Percentiles rank a stretch among this genome's conserved stretches.
These are phyloP conservation scores for Chloroclystis v-ata DNA, from an alignment of 2,888 invertebrate genomes.

Conservation along the genomic window DNA sequence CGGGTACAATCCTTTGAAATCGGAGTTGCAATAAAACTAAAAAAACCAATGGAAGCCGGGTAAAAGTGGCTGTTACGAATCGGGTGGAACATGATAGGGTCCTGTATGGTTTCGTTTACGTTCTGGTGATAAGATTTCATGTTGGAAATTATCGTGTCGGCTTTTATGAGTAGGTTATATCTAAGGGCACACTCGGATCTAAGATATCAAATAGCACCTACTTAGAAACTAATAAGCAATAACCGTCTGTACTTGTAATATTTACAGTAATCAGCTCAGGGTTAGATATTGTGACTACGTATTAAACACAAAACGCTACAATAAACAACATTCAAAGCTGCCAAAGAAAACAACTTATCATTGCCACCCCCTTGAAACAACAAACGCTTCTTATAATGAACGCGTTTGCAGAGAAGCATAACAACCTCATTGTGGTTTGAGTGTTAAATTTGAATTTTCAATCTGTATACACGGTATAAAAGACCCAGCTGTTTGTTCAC, in stretches of 20 bases:
- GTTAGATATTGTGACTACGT: too few species aligned
- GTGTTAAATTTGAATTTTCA: slow-evolving; percentile 45
- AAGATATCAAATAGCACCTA: too few species aligned
- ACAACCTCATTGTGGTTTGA: slow-evolving; percentile 7
- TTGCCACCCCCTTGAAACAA: slow-evolving; percentile 2
- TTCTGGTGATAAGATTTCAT: too few species aligned
- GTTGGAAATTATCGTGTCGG: too few species aligned
- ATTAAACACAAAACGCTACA: too few species aligned
- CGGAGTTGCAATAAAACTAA: slow-evolving; percentile 17
- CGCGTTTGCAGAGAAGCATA: slow-evolving; percentile 11
- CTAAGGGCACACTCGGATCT: too few species aligned
- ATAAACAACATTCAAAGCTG: background rate
- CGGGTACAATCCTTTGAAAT: slow-evolving; percentile 18
- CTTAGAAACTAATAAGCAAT: too few species aligned
- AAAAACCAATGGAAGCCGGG: slow-evolving; percentile 8
- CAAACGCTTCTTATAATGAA: slow-evolving; percentile 12
- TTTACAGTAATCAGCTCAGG: too few species aligned
- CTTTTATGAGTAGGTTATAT: too few species aligned
- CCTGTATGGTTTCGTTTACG: background rate
- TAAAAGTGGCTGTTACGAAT: background rate
- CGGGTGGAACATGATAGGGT: background rate
- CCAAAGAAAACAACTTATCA: background rate
- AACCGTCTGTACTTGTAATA: too few species aligned
- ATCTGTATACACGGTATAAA: background rate
- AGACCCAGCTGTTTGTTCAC: too few species aligned